Evolutionary conservation across 37 sponge, comb jelly and placozoan species (phyloP), one percentile per base, ranked within the genome.

Genomic region (Theonella swinhoei): DNA sequence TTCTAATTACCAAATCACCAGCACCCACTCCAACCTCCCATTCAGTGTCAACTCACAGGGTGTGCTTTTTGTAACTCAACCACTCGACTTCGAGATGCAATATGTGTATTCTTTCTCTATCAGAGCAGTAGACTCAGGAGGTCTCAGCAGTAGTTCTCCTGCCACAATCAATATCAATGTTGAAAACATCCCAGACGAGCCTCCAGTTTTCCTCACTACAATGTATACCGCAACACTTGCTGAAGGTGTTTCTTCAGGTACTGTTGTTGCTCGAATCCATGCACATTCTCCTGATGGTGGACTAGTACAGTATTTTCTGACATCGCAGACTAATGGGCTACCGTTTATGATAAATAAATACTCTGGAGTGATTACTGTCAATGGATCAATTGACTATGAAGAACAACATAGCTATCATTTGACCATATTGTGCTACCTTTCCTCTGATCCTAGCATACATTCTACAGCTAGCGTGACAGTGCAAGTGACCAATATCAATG

Each of bases 31-130:
- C 3, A 39, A 80, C 47, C n/a, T 85, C 35, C 90, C 90, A 25
- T 90, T 90, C 31, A 38, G 2, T 40, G 63, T 85, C 47, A 58
- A 63, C 30, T 2, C 24, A 7, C 22, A 41, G 17, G 92, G 92
- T 59, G 42, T 39, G 1, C 34, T 92, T 39, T 72, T 20, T 2
- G 40, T 83, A 20, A 32, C 63, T 20, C 20, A 39, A 31, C 9
- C 8, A 39, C 59, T 92, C 39, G 89, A 92, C 37, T 92, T 79
- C 68, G 92, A 92, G 37, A 84, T 79, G 23, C 81, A 62, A 38
- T 43, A 39, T n/a, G 24, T 40, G 20, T 81, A 81, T 64, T n/a
- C 71, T 5, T 83, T 92, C 72, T 29, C 78, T 8, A 75, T 92
- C 30, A 37, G 36, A 60, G 92, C 92, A 30, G 24, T 75, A 26